phyloP scores from a whole-genome alignment of 2,888 invertebrate species.

The Flexamia atlantica region DNA sequence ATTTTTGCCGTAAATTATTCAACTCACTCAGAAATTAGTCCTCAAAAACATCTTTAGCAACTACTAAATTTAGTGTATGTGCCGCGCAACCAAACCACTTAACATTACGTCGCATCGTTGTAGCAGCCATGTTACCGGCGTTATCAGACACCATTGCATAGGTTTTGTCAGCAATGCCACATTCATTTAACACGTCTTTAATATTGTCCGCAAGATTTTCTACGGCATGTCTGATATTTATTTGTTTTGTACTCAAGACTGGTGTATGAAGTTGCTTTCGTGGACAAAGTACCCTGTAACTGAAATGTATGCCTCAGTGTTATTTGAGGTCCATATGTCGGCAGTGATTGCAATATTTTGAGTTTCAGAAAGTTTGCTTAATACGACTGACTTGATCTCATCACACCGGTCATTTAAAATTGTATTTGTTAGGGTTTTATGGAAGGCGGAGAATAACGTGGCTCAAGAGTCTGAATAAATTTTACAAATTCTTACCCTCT shows the following conservation, averaged over 20 bases:
- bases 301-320: neutral
- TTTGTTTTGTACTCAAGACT: constrained; percentile 4
- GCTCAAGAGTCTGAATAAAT: neutral
- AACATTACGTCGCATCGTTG: neutral
- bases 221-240: neutral
- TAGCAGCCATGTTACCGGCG: neutral
- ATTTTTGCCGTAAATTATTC: neutral
- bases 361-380: neutral
- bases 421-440: constrained; percentile 2
- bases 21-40: neutral
- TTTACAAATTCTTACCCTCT: neutral
- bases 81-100: constrained; percentile 11
- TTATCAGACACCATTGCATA: constrained; percentile 10
- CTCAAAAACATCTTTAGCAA: neutral
- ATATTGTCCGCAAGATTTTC: neutral
- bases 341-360: neutral
- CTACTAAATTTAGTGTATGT: constrained; percentile 22
- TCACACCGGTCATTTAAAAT: neutral
- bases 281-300: neutral
- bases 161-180: neutral
- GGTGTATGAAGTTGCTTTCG: neutral
- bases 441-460: neutral
- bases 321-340: neutral
- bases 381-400: neutral
- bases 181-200: neutral